These are phyloP conservation scores for Turnix velox DNA, from an alignment of 2,113 vertebrate species.

Conservation along the genomic window DNA sequence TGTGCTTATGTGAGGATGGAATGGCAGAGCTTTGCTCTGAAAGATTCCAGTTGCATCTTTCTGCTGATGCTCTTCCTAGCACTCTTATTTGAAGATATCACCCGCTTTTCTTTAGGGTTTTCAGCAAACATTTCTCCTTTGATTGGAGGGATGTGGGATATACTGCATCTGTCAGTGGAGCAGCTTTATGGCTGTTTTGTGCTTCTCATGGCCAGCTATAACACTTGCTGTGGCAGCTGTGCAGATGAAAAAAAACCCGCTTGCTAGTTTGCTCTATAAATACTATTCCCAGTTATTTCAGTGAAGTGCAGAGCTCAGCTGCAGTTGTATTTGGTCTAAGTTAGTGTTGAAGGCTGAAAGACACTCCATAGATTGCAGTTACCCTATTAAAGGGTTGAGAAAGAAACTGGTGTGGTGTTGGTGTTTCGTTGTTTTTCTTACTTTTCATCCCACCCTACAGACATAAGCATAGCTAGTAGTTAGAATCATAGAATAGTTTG, in stretches of 20 bases:
- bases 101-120: background rate
- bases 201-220: background rate
- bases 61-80: background rate
- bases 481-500: too few species aligned
- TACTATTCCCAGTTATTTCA: background rate
- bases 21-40: background rate
- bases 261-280: background rate
- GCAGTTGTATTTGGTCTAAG: background rate
- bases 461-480: background rate
- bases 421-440: background rate
- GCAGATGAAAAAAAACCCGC: background rate
- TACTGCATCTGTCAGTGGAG: background rate
- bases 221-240: background rate
- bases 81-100: background rate
- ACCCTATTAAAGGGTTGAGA: background rate
- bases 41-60: background rate
- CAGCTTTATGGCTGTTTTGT: background rate
- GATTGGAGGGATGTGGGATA: background rate
- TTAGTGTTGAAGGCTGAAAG: background rate
- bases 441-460: background rate
- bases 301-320: background rate
- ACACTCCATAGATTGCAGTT: background rate
- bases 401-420: background rate
- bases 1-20: background rate
- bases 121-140: background rate